phyloP scores from a whole-genome alignment of 2,888 invertebrate genomes.

The Malthinus flaveolus region DNA sequence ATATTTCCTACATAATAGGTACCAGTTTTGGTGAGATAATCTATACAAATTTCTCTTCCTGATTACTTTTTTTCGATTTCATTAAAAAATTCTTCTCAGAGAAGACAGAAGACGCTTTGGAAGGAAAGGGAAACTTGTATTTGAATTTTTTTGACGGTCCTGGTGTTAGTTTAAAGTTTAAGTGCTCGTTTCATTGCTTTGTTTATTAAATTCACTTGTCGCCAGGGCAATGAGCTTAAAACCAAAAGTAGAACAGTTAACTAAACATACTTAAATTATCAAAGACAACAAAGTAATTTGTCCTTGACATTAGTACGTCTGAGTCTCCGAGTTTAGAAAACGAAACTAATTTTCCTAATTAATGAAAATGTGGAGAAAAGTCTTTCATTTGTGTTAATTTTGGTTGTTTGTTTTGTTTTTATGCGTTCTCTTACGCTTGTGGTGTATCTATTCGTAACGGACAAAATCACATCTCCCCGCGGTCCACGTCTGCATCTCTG shows the following conservation, averaged over 20 bases:
- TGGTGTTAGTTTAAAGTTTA: not conserved
- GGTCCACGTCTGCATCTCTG: constrained; percentile 36
- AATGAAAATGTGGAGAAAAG: not conserved
- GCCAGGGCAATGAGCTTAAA: constrained; percentile 19
- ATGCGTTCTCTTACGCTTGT: constrained; percentile 26
- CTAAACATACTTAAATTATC: constrained; percentile 16
- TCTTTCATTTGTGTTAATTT: not conserved
- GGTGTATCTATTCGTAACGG: constrained; percentile 36
- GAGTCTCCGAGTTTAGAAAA: constrained; percentile 6
- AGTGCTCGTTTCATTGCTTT: not conserved
- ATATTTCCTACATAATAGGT: not conserved
- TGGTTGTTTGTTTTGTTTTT: constrained; percentile 13
- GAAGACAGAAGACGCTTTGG: no score
- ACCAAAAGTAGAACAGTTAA: constrained; percentile 20
- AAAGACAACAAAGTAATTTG: constrained; percentile 14
- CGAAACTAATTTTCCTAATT: not conserved
- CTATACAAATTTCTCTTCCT: no score
- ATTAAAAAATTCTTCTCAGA: no score
- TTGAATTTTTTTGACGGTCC: no score
- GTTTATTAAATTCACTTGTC: constrained; percentile 13
- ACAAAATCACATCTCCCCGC: constrained; percentile 38
- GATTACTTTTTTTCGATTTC: no score
- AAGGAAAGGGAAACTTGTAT: no score
- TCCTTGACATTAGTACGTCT: constrained; percentile 18
- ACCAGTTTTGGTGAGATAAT: no score